These are phyloP conservation scores for Pteronotus mesoamericanus DNA, from an alignment of 2,797 vertebrate species.

Conservation along the genomic window DNA sequence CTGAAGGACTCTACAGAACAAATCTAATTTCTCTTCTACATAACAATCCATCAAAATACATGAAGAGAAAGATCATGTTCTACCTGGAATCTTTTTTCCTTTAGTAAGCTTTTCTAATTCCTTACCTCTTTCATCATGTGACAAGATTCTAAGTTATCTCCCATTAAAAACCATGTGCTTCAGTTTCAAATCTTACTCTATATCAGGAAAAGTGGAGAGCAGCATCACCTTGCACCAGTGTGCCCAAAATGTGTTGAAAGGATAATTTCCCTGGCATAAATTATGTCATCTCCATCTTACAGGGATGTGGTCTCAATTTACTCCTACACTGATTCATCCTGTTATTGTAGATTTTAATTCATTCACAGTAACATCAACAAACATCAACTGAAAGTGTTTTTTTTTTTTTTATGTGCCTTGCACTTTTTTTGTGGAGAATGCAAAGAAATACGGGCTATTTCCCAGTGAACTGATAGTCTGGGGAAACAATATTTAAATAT, in stretches of 20 bases:
- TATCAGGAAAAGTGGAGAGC: neutral
- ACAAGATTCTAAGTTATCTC: neutral
- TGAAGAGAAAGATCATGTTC: neutral
- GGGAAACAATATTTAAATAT: neutral
- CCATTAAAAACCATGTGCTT: neutral
- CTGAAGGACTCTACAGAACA: neutral
- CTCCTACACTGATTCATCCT: neutral
- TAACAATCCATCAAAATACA: neutral
- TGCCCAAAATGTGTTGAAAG: neutral
- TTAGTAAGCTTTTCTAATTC: neutral
- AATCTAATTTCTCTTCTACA: neutral
- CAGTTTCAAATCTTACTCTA: neutral
- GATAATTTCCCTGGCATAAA: neutral
- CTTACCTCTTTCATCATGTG: neutral
- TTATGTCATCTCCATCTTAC: neutral
- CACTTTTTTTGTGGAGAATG: neutral
- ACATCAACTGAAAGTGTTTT: neutral
- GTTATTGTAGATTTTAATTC: neutral
- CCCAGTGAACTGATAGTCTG: neutral
- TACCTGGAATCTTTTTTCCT: neutral
- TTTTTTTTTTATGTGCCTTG: neutral
- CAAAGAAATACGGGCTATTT: neutral
- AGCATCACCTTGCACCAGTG: neutral
- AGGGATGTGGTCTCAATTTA: neutral
- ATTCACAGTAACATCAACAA: neutral